Evolutionary conservation across 2,113 vertebrate species (phyloP).

Genomic region (Gobius niger): DNA sequence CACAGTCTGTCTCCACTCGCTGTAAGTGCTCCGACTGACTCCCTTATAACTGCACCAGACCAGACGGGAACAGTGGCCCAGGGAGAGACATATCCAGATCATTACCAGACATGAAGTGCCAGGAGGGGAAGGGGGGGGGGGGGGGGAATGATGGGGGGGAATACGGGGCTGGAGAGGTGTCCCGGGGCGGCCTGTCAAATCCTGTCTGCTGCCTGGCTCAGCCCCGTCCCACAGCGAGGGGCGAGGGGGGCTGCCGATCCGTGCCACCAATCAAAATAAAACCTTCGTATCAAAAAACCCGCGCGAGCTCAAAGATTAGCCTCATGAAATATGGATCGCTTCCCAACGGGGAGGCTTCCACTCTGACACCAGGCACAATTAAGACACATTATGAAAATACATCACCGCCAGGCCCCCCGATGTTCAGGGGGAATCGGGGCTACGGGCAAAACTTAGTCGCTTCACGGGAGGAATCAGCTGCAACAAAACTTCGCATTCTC

Average conservation of each 20-base stretch:
- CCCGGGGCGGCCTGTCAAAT: constrained; percentile 60
- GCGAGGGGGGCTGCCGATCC: constrained; percentile 48
- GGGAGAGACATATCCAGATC: constrained; percentile 53
- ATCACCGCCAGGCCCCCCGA: constrained; percentile 56
- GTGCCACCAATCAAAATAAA: constrained; percentile 68
- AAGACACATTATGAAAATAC: constrained; percentile 75
- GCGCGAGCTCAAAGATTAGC: constrained; percentile 53
- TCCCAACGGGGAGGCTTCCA: constrained; percentile 64
- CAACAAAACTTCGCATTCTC: neutral
- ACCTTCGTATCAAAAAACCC: constrained; percentile 69
- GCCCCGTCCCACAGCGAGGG: constrained; percentile 45
- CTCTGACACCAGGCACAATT: constrained; percentile 74
- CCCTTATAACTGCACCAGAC: constrained; percentile 30
- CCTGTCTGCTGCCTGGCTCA: constrained; percentile 51
- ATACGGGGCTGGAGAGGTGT: constrained; percentile 6
- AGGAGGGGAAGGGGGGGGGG: constrained; percentile 28
- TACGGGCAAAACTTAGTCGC: constrained; percentile 18
- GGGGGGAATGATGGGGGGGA: too few relatives aligned
- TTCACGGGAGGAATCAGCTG: too few relatives aligned
- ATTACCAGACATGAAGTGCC: constrained; percentile 67
- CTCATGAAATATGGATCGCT: constrained; percentile 75
- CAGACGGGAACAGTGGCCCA: constrained; percentile 19
- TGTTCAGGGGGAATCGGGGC: constrained; percentile 36
- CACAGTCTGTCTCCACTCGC: neutral
- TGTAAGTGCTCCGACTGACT: neutral